Percentiles rank a stretch among this genome's conserved stretches.
Conservation (phyloP, 2,113 vertebrate genomes). For the Xyliphius kryptos region DNA sequence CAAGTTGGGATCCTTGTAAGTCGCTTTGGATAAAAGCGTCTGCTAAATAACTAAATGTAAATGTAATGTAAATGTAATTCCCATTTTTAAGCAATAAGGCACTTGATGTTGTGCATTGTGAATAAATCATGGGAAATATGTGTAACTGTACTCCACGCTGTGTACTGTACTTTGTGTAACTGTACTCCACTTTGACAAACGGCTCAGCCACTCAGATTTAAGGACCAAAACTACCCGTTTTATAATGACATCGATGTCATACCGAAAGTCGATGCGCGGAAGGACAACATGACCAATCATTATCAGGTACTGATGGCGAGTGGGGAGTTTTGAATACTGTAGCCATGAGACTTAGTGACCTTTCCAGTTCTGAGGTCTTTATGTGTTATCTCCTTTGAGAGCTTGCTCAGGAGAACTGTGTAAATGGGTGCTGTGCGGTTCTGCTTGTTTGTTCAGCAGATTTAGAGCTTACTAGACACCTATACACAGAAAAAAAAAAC, state of each 20-base stretch:
- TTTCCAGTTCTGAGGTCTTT: conserved; percentile 34
- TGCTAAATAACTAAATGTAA: too few species aligned
- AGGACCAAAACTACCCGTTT: too few species aligned
- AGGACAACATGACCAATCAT: conserved; percentile 22
- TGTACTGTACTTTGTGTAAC: too few species aligned
- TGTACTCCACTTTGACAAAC: too few species aligned
- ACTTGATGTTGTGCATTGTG: too few species aligned
- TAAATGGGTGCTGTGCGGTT: conserved; percentile 37
- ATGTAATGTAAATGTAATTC: too few species aligned
- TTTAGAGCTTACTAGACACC: conserved; percentile 29
- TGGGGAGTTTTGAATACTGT: conserved; percentile 22
- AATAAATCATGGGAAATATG: too few species aligned
- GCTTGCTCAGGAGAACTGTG: conserved; percentile 27
- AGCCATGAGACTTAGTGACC: conserved; percentile 34
- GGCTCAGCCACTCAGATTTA: too few species aligned
- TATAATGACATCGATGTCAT: neutral
- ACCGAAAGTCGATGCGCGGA: conserved; percentile 7
- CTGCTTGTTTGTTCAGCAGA: conserved; percentile 38
- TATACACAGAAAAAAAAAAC: conserved; percentile 13
- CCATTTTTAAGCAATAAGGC: too few species aligned
- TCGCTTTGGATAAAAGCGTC: too few species aligned
- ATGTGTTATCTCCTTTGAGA: conserved; percentile 34
- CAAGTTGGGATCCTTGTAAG: too few species aligned
- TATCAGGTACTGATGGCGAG: conserved; percentile 24
- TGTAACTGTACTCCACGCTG: too few species aligned